Base-by-base conservation (phyloP, 2,888 invertebrate genomes). In the Pheosia tremula region DNA sequence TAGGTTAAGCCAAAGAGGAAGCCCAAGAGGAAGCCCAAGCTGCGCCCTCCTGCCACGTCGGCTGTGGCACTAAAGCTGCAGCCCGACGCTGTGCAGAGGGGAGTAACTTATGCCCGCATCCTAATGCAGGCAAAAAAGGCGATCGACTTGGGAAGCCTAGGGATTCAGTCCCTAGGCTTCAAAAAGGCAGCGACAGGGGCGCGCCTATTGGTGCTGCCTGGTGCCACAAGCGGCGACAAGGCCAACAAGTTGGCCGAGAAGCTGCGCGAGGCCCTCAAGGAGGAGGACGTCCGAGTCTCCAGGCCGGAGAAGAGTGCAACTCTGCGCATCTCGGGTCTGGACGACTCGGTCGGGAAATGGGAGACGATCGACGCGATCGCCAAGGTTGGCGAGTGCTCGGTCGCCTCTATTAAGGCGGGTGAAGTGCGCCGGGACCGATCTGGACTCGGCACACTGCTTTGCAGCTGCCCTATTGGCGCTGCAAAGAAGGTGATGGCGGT, bases 171-270 rank as follows among this genome's bases (percentile, higher is more conserved):
- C n/a, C n/a, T n/a, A n/a, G n/a, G n/a, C n/a, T n/a, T n/a, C n/a
- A n/a, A n/a, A n/a, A n/a, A n/a, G n/a, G n/a, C n/a, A n/a, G n/a
- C n/a, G n/a, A n/a, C n/a, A n/a, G n/a, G n/a, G n/a, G n/a, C n/a
- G n/a, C n/a, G n/a, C n/a, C n/a, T n/a, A n/a, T n/a, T n/a, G n/a
- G n/a, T n/a, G n/a, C n/a, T n/a, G n/a, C n/a, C n/a, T n/a, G n/a
- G n/a, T n/a, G n/a, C n/a, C n/a, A n/a, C n/a, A n/a, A 45, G 57
- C 47, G 43, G 37, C 4, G 57, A 11, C n/a, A 57, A 43, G 45
- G 52, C 55, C 58, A 37, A 49, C 10, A 8, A 9, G 45, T 45
- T 45, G 45, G 45, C 45, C 4, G 45, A 45, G 4, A 45, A 9
- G 45, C 7, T 45, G 13, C 0, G 9, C 13, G 13, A 13, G 24